Evolutionary conservation across 92 coral and sea anemone genomes (phyloP).

Genomic region (Scolanthus callimorphus): DNA sequence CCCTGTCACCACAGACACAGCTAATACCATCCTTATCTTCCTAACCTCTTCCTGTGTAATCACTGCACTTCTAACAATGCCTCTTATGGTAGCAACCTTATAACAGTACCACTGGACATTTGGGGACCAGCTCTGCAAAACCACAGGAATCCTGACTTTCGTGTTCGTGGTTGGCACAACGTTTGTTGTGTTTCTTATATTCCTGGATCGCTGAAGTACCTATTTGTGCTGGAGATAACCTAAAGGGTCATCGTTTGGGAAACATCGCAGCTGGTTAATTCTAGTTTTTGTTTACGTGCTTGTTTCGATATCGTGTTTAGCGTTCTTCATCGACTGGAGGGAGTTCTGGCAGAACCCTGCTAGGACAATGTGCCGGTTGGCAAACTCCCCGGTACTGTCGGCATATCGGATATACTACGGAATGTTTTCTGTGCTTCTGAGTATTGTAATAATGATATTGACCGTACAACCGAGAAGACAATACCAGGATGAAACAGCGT

Average conservation of each 20-base stretch:
- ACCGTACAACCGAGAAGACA: conserved; percentile 21
- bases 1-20: conserved; percentile 22
- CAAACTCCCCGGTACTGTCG: conserved; percentile 67
- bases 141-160: conserved; percentile 74
- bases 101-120: conserved; percentile 73
- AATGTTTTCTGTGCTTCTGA: conserved; percentile 47
- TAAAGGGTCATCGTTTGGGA: conserved; percentile 18
- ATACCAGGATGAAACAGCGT: no score
- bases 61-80: conserved; percentile 78
- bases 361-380: conserved; percentile 63
- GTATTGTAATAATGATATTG: conserved; percentile 58
- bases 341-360: conserved; percentile 51
- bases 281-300: conserved; percentile 47
- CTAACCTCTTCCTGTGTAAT: conserved; percentile 62
- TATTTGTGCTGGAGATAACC: conserved; percentile 19
- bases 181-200: conserved; percentile 36
- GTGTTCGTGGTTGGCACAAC: conserved; percentile 35
- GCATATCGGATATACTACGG: conserved; percentile 67
- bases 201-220: conserved; percentile 42
- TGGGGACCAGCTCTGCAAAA: conserved; percentile 74
- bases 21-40: conserved; percentile 48
- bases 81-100: conserved; percentile 76
- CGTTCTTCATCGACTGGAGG: conserved; percentile 64
- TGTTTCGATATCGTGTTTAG: conserved; percentile 39
- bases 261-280: conserved; percentile 33